Evolutionary conservation across 1,140 invertebrate genomes (phyloP).

Genomic region (Eurosta solidaginis): DNA sequence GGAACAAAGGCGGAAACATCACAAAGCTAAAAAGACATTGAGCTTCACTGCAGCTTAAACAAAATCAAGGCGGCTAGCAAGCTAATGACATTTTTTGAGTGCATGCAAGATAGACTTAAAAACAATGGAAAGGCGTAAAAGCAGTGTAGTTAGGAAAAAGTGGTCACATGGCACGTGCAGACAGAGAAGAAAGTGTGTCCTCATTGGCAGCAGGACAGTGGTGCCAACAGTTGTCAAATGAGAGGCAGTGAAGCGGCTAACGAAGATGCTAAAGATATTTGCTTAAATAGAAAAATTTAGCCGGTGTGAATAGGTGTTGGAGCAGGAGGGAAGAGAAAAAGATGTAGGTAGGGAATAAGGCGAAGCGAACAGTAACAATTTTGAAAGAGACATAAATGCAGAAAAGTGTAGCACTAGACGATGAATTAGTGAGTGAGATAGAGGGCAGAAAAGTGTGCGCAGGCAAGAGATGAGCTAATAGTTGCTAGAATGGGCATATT

Average conservation of each 20-base stretch:
- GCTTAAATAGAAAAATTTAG: no score
- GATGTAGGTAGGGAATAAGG: background rate
- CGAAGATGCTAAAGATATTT: no score
- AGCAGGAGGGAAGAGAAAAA: background rate
- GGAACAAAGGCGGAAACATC: background rate
- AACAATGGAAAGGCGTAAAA: background rate
- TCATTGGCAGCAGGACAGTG: background rate
- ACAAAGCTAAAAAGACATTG: background rate
- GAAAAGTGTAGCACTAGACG: background rate
- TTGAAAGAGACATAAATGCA: background rate
- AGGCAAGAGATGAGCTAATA: no score
- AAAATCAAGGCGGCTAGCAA: conserved; percentile 12
- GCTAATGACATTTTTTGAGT: background rate
- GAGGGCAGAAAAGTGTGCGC: background rate
- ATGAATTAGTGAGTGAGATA: background rate
- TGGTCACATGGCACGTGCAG: conserved; percentile 12
- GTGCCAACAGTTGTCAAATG: no score
- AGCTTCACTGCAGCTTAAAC: background rate
- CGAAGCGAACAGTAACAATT: no score
- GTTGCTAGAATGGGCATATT: background rate
- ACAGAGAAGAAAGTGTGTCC: background rate
- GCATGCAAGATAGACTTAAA: background rate
- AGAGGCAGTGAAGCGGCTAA: background rate
- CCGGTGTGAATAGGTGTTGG: no score
- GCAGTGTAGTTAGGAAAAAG: background rate